Evolutionary conservation across 1,140 invertebrate species (phyloP), one percentile per base, ranked within the genome.

Genomic region (Pachypsylla venusta): DNA sequence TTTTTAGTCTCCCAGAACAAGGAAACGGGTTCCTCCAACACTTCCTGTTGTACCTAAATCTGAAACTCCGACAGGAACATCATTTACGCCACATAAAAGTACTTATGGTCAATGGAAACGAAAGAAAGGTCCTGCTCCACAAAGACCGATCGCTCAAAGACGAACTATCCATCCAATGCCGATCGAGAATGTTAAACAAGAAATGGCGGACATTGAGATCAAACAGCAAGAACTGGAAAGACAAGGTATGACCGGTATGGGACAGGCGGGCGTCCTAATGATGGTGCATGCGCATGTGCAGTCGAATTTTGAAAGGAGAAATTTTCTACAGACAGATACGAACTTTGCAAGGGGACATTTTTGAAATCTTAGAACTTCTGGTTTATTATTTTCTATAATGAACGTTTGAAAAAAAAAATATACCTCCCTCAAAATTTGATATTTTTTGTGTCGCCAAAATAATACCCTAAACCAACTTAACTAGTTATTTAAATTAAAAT

Each of bases 141-240:
- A 82, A 0, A 70, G 85, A n/a, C 86, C 85, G 0, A 75, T 84
- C 26, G 81, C 82, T 0, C 79, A 81, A 62, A 75, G 79, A 40
- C 74, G 82, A 64, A 78, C 76, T 62, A 76, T 81, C 61, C 64
- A 71, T 53, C 59, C 63, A 65, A 76, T 92, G 65, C 83, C 84
- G 0, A 74, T 86, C 58, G 76, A 78, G 62, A 81, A 87, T 62
- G 79, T 90, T 5, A 79, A 81, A 63, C 74, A 79, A 58, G 84
- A 90, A 67, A 73, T 91, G 54, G 75, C 81, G 54, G 80, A 87
- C 61, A 87, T 91, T 64, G 89, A 94, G 69, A 78, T 87, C 53
- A 87, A 93, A 67, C 85, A 92, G 65, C 82, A 84, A 64, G 89
- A 88, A n/a, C 75, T 94, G 25, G 91, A 94, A 70, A 79, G 83